Evolutionary conservation across 2,113 vertebrate genomes (phyloP), one percentile per base, ranked within the genome.

Genomic region (Tympanuchus pallidicinctus): DNA sequence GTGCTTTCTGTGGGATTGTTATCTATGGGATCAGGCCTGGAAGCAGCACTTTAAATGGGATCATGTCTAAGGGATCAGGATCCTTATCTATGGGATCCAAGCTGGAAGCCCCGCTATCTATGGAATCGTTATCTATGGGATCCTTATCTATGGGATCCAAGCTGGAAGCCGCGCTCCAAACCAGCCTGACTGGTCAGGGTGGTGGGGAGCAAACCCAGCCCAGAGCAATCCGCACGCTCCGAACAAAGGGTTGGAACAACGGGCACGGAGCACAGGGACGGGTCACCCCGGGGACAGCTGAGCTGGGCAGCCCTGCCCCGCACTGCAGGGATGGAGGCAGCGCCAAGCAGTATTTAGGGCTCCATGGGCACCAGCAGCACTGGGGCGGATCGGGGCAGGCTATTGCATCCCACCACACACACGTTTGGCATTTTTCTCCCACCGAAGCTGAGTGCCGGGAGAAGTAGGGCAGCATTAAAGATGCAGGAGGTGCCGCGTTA

Each of bases 211-310:
- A 22, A 69, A 45, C 4, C 9, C 60, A 34, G 48, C 78, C 40
- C 8, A 0, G 2, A 52, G 65, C 52, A 1, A 61, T 10, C 38
- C 11, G 0, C 70, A 36, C 42, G 19, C 61, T 34, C 65, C 8
- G 1, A 30, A 40, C 32, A 45, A 32, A 36, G n/a, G 65, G 34
- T 8, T 5, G 19, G 5, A 8, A 11, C 16, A 24, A 30, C 54
- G 27, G 52, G 52, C 52, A 54, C 52, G 9, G 52, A 54, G 52
- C 52, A 30, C 30, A 47, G 13, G 89, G 43, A 21, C 2, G 13
- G 75, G 52, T 54, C 30, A 54, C 30, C 52, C 52, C 5, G 27
- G 52, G 52, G 52, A 30, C 52, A 54, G 52, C 27, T 54, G 52
- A 25, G 7, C 19, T 4, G 2, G 40, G 42, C 64, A 63, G 34